Percentiles rank a stretch among this genome's conserved stretches.
These are phyloP conservation scores for Troides oblongomaculatus DNA, from an alignment of 2,888 invertebrate species.

Conservation along the genomic window DNA sequence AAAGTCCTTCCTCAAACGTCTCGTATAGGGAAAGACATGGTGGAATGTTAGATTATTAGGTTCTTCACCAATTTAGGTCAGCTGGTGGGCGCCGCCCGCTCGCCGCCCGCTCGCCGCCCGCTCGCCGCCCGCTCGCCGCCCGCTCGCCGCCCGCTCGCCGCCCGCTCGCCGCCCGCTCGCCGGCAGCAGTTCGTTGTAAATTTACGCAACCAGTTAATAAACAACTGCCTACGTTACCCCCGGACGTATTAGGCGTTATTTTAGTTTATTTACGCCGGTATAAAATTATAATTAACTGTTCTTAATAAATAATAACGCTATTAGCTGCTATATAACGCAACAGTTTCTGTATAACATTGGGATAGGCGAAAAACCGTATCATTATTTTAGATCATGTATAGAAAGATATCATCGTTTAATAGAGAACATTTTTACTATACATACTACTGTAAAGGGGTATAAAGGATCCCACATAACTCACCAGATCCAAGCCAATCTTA, in stretches of 20 bases:
- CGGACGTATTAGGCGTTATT: background rate
- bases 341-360: too few relatives aligned
- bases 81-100: slow-evolving; percentile 32
- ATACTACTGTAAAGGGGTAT: too few relatives aligned
- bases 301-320: background rate
- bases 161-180: background rate
- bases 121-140: slow-evolving; percentile 23
- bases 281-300: background rate
- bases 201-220: slow-evolving; percentile 20
- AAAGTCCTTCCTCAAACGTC: too few relatives aligned
- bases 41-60: background rate
- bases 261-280: background rate
- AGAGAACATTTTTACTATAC: too few relatives aligned
- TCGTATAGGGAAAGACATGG: too few relatives aligned
- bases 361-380: too few relatives aligned
- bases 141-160: background rate
- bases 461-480: too few relatives aligned
- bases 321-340: too few relatives aligned
- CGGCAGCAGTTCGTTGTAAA: background rate
- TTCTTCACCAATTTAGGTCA: slow-evolving; percentile 23
- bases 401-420: too few relatives aligned
- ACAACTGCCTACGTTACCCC: slow-evolving; percentile 11
- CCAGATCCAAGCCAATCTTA: too few relatives aligned
- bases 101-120: background rate
- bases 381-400: too few relatives aligned